Evolutionary conservation across 2,888 invertebrate species (phyloP).

Genomic region (Drosophila mayaguana): DNA sequence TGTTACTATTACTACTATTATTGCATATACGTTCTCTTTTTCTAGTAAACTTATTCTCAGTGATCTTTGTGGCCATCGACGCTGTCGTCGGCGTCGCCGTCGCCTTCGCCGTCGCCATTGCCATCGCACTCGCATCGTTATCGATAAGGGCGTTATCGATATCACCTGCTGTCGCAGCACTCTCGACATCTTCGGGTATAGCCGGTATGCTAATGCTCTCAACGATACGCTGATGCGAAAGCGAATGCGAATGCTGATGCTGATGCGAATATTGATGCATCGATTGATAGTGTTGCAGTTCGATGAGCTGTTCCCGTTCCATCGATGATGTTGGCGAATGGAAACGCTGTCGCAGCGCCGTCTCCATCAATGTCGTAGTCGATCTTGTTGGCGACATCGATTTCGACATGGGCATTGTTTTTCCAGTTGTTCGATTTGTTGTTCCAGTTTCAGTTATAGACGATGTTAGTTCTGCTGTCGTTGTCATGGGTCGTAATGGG

Average conservation of each 20-base stretch:
- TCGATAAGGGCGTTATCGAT: slow-evolving; percentile 9
- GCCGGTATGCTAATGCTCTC: slow-evolving; percentile 65
- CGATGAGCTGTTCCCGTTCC: slow-evolving; percentile 36
- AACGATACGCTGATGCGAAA: slow-evolving; percentile 42
- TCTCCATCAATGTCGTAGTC: slow-evolving; percentile 36
- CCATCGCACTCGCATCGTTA: slow-evolving; percentile 9
- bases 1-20: slow-evolving; percentile 81
- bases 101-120: not conserved
- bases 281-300: slow-evolving; percentile 42
- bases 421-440: not conserved
- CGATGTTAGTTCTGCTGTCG: slow-evolving; percentile 24
- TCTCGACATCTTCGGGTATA: slow-evolving; percentile 77
- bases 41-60: slow-evolving; percentile 84
- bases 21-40: slow-evolving; percentile 84
- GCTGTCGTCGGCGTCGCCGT: slow-evolving; percentile 9
- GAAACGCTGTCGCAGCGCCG: slow-evolving; percentile 63
- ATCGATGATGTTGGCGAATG: slow-evolving; percentile 39
- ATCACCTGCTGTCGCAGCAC: slow-evolving; percentile 28
- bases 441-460: slow-evolving; percentile 6
- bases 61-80: slow-evolving; percentile 68
- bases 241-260: slow-evolving; percentile 32
- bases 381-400: slow-evolving; percentile 48
- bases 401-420: slow-evolving; percentile 45
- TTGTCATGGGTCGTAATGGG: slow-evolving; percentile 56
- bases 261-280: slow-evolving; percentile 41